Base-by-base conservation (phyloP, 1,140 invertebrate species). In the Idris sp. region DNA sequence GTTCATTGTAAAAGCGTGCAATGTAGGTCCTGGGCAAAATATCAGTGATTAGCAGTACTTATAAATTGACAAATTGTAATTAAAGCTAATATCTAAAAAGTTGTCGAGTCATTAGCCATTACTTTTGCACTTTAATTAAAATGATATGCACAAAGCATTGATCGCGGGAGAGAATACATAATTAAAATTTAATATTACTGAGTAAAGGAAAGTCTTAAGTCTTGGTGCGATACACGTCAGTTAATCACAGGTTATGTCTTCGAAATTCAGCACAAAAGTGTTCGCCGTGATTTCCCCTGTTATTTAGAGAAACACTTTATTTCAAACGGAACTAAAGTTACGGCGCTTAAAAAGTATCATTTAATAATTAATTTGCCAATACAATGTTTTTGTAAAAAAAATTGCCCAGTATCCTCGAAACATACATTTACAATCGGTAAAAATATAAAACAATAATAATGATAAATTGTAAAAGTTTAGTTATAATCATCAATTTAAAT, bases 41-140 rank as follows among this genome's bases (percentile, higher is more conserved):
- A 54, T 59, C 53, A 54, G 46, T 38, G 53, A 59, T 69, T 69
- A 69, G 54, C 46, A 51, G 46, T 44, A 53, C 53, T 69, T 59
- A 59, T 36, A 33, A 69, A 49, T 59, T 59, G 54, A 69, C 65
- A 61, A 69, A 61, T 69, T 61, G 51, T 69, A 61, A 69, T 69
- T 69, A 69, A 69, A 54, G 15, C 11, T 38, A 51, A 49, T 69
- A 69, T 61, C 48, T 30, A 58, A 69, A n/a, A 59, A 69, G 36
- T 44, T 44, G 44, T 13, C 31, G 31, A 69, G 54, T 69, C 65
- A 69, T 69, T 69, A 59, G 46, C 41, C 33, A 56, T 58, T 49
- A 26, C 43, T 9, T 58, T 31, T 36, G 64, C 54, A 43, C 51
- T 68, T 59, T 59, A 58, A 69, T 59, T 69, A 58, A 69, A 59